Evolutionary conservation across 2,113 vertebrate species (phyloP), one percentile per base, ranked within the genome.

Genomic region (Ptychochromis oligacanthus): DNA sequence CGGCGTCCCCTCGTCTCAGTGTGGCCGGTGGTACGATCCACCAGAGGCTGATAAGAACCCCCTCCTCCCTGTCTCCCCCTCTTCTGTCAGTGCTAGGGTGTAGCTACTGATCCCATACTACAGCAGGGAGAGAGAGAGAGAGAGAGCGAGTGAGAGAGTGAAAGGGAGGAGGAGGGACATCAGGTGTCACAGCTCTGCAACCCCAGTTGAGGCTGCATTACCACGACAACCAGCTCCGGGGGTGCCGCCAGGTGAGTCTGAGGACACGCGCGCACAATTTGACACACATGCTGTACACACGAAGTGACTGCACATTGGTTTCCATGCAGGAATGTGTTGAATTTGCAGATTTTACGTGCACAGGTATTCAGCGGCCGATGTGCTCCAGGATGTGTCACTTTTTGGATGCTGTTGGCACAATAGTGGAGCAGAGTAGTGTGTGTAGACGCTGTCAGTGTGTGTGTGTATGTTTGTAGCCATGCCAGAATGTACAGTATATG

Each of bases 31-130:
- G 93, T 94, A 87, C 3, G 22, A 54, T 77, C 94, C 74, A 59
- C 57, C 92, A 90, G 65, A 18, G 77, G 82, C 90, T 89, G 13
- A 94, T 94, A 94, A 94, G 89, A 94, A 89, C 88, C 93, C 43
- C 93, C 94, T 88, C 94, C 93, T 90, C 87, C 82, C 90, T 77
- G 65, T 88, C 92, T 90, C 85, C 90, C 90, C 86, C 90, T 90
- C 87, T 91, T 90, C 94, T 95, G 91, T 93, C 93, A 93, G 93
- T 83, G 92, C 87, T 88, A 92, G 94, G 93, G 93, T 94, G 91
- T 91, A 94, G 93, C 93, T 91, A 89, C 92, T 87, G 93, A 94
- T 94, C 87, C 88, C 88, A 87, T 92, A 93, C 90, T 90, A 92
- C 84, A 89, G 93, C 93, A 93, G 79, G 82, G 74, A 92, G 83